Conservation (phyloP, 2,888 invertebrate genomes). For the Cheilosia vulpina region DNA sequence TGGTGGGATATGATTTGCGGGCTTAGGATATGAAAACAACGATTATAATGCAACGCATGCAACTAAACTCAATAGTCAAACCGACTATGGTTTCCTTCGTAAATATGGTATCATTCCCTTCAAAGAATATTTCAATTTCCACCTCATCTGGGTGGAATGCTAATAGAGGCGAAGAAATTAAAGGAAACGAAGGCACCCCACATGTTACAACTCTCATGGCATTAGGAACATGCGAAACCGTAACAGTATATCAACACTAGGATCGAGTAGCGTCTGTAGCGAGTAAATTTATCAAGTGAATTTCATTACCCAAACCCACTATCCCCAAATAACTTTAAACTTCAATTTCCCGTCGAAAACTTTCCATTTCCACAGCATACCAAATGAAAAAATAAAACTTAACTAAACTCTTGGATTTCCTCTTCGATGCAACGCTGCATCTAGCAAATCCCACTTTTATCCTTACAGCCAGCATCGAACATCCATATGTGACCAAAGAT, state of each 20-base stretch:
- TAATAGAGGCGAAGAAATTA: too few relatives aligned
- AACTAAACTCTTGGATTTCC: constrained; percentile 21
- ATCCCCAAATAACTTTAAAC: constrained; percentile 35
- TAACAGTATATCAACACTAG: background rate
- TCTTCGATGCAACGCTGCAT: constrained; percentile 26
- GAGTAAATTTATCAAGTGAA: constrained; percentile 42
- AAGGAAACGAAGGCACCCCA: too few relatives aligned
- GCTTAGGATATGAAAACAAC: too few relatives aligned
- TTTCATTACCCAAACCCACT: constrained; percentile 42
- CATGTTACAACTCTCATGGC: too few relatives aligned
- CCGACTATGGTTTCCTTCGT: too few relatives aligned
- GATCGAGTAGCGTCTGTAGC: background rate
- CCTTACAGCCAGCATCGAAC: constrained; percentile 18
- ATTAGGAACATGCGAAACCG: background rate
- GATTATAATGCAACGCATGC: too few relatives aligned
- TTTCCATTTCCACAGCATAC: constrained; percentile 49
- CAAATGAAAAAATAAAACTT: constrained; percentile 21
- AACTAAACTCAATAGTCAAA: too few relatives aligned
- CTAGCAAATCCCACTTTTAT: constrained; percentile 46
- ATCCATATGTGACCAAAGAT: constrained; percentile 62
- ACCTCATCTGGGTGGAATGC: too few relatives aligned
- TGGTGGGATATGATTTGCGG: too few relatives aligned
- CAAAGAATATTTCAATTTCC: too few relatives aligned
- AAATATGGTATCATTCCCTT: too few relatives aligned
- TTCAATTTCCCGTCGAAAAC: constrained; percentile 64